Percentiles rank a stretch among this genome's conserved stretches.
These are phyloP conservation scores for Blastobasis adustella DNA, from an alignment of 2,888 invertebrate genomes.

Conservation along the genomic window DNA sequence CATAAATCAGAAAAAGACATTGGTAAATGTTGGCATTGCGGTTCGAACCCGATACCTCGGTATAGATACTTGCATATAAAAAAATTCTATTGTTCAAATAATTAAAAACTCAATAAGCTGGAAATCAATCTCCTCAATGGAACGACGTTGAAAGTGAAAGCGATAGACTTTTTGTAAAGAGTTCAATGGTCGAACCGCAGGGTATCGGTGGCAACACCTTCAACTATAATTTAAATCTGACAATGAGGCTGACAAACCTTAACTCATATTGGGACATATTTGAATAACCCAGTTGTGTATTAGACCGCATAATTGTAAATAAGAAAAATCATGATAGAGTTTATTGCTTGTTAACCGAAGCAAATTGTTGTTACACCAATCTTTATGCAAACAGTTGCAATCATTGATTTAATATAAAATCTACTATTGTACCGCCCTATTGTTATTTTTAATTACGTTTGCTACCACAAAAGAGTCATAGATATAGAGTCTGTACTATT, in stretches of 20 bases:
- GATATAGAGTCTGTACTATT: too few relatives aligned
- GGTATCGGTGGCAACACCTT: constrained; percentile 17
- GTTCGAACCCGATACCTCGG: too few relatives aligned
- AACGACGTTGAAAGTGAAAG: constrained; percentile 53
- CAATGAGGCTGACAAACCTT: constrained; percentile 15
- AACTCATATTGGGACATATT: constrained; percentile 33
- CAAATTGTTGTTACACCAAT: background rate
- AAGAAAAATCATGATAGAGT: constrained; percentile 6
- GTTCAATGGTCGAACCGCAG: constrained; percentile 42
- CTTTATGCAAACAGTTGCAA: background rate
- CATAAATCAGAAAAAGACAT: too few relatives aligned
- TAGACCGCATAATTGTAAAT: constrained; percentile 24
- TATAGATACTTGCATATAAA: too few relatives aligned
- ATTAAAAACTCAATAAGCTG: background rate
- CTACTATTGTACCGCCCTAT: too few relatives aligned
- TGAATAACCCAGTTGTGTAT: constrained; percentile 33
- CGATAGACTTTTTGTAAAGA: constrained; percentile 27
- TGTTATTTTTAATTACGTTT: too few relatives aligned
- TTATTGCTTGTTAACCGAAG: constrained; percentile 8
- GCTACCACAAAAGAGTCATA: too few relatives aligned
- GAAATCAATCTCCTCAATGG: background rate
- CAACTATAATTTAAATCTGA: too few relatives aligned
- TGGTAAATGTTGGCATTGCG: too few relatives aligned
- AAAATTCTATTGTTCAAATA: background rate
- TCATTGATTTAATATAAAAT: background rate